Conservation (phyloP, 1,140 invertebrate genomes). For the Bombus turneri region DNA sequence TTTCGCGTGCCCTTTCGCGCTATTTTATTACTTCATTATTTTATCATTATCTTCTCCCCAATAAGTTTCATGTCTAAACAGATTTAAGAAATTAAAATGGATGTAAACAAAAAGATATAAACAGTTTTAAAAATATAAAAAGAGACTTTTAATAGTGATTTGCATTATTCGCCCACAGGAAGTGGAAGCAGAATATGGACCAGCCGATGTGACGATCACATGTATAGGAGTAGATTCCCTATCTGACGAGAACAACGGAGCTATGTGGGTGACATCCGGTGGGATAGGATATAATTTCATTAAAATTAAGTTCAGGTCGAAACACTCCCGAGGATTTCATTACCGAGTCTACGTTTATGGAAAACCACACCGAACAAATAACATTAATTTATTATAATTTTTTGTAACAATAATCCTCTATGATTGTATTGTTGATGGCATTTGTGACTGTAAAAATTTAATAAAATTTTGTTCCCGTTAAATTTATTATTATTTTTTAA, state of each 20-base stretch:
- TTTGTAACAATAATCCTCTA: not conserved
- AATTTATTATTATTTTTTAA: not conserved
- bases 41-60: not conserved
- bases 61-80: not conserved
- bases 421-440: not conserved
- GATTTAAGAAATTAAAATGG: not conserved
- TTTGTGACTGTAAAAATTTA: not conserved
- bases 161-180: slow-evolving; percentile 52
- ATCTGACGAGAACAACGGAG: slow-evolving; percentile 64
- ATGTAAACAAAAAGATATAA: not conserved
- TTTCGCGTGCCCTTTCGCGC: not conserved
- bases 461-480: not conserved
- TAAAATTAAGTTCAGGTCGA: slow-evolving; percentile 69
- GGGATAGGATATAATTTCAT: slow-evolving; percentile 68
- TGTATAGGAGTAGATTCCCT: slow-evolving; percentile 70
- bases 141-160: not conserved
- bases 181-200: slow-evolving; percentile 70
- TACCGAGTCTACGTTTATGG: slow-evolving; percentile 71
- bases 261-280: slow-evolving; percentile 65
- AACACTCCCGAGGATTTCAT: slow-evolving; percentile 60
- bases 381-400: not conserved
- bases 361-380: slow-evolving; percentile 26
- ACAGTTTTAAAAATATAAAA: not conserved
- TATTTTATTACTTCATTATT: not conserved
- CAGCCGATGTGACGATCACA: slow-evolving; percentile 61